These are phyloP conservation scores for Diaprepes abbreviatus DNA, from an alignment of 2,888 invertebrate genomes.

Conservation along the genomic window DNA sequence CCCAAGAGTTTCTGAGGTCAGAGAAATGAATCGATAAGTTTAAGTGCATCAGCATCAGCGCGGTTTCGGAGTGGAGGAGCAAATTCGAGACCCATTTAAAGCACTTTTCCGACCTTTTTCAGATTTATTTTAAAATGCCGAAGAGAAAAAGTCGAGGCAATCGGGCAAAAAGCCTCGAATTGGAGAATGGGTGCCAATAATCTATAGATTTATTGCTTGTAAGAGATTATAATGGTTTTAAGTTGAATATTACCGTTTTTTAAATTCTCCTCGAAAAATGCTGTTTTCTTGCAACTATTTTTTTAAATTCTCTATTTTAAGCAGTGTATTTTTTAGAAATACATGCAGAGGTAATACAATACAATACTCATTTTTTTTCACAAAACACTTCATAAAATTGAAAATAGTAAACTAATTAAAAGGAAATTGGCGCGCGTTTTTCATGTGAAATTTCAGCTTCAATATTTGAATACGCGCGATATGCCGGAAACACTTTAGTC, in stretches of 20 bases:
- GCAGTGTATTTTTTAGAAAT: too few relatives aligned
- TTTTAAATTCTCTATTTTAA: too few relatives aligned
- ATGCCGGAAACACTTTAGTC: too few relatives aligned
- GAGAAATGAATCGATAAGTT: slow-evolving; percentile 48
- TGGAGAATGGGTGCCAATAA: slow-evolving; percentile 19
- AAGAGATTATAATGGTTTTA: background rate
- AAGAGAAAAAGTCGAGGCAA: slow-evolving; percentile 39
- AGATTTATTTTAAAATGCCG: slow-evolving; percentile 45
- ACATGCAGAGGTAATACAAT: too few relatives aligned
- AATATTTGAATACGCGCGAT: too few relatives aligned
- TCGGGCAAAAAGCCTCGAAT: slow-evolving; percentile 15
- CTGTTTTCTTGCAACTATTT: too few relatives aligned
- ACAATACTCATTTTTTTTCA: too few relatives aligned
- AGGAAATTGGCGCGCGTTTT: too few relatives aligned
- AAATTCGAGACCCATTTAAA: slow-evolving; percentile 46
- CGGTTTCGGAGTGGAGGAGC: slow-evolving; percentile 44
- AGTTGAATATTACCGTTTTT: background rate
- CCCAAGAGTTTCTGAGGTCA: slow-evolving; percentile 35
- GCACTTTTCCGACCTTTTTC: slow-evolving; percentile 48
- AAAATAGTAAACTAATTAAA: too few relatives aligned
- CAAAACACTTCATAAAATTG: too few relatives aligned
- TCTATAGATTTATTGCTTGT: slow-evolving; percentile 10
- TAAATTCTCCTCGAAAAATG: too few relatives aligned
- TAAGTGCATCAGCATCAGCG: slow-evolving; percentile 50
- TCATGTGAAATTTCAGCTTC: too few relatives aligned